Conservation (phyloP, 1,140 invertebrate genomes). For the Nixonia krombeini region DNA sequence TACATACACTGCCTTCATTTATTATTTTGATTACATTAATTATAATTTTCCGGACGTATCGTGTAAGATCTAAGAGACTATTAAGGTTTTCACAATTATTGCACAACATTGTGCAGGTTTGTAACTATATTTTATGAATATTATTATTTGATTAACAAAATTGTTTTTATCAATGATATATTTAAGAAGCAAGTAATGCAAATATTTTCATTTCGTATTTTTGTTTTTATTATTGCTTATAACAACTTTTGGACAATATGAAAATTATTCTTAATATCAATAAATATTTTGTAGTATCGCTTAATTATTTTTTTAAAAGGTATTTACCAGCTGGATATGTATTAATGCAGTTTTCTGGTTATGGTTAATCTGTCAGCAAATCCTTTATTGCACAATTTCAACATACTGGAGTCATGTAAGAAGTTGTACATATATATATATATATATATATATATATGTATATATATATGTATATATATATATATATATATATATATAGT, state of each 20-base stretch:
- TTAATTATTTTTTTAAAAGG: conserved; percentile 36
- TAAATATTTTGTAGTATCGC: too few species aligned
- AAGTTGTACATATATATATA: conserved; percentile 6
- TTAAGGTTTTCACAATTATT: conserved; percentile 11
- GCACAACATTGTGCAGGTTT: conserved; percentile 55
- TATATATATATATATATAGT: too few species aligned
- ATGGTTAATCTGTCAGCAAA: conserved; percentile 60
- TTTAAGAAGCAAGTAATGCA: too few species aligned
- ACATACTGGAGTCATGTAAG: conserved; percentile 59
- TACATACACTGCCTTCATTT: conserved; percentile 62
- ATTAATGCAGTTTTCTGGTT: conserved; percentile 57
- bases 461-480: too few species aligned
- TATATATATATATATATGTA: too few species aligned
- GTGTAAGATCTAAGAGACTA: conserved; percentile 34
- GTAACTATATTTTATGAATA: not conserved
- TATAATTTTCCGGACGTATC: conserved; percentile 52
- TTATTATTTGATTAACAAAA: not conserved
- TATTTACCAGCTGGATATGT: conserved; percentile 51
- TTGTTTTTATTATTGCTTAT: too few species aligned
- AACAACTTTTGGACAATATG: too few species aligned
- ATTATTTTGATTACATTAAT: conserved; percentile 50
- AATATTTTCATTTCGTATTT: too few species aligned
- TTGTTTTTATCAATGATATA: not conserved
- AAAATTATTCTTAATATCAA: too few species aligned
- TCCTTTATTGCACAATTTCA: conserved; percentile 62